phyloP scores from a whole-genome alignment of 2,888 invertebrate genomes.

The Gymnosoma rotundatum region DNA sequence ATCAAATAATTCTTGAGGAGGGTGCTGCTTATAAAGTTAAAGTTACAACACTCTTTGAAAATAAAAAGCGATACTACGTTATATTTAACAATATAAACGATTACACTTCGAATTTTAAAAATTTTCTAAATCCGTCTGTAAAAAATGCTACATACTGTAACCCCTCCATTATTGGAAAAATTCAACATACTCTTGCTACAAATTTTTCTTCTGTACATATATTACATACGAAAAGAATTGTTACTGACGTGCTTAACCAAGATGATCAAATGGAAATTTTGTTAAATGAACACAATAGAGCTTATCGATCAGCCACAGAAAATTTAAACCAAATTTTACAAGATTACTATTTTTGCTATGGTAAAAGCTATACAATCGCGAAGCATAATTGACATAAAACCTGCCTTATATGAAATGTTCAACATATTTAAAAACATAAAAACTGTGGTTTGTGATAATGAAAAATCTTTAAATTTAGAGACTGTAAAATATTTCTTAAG shows the following conservation, averaged over 20 bases:
- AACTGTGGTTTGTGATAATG: not conserved
- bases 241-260: no score
- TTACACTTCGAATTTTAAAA: not conserved
- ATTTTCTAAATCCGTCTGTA: not conserved
- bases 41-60: not conserved
- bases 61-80: slow-evolving; percentile 2
- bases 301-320: slow-evolving; percentile 4
- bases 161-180: no score
- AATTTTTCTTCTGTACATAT: not conserved
- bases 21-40: slow-evolving; percentile 5
- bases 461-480: not conserved
- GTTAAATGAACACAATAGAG: not conserved
- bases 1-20: slow-evolving; percentile 33
- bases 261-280: no score
- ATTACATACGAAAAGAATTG: no score
- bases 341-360: slow-evolving; percentile 8
- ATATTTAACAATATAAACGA: not conserved
- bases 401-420: slow-evolving; percentile 2
- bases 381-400: slow-evolving; percentile 13
- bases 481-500: not conserved
- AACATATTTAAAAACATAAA: not conserved
- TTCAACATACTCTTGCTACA: not conserved
- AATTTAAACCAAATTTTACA: slow-evolving; percentile 3
- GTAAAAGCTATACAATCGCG: slow-evolving; percentile 2
- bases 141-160: not conserved